These are phyloP conservation scores for Polymixis flavicincta DNA, from an alignment of 2,888 invertebrate species.

Conservation along the genomic window DNA sequence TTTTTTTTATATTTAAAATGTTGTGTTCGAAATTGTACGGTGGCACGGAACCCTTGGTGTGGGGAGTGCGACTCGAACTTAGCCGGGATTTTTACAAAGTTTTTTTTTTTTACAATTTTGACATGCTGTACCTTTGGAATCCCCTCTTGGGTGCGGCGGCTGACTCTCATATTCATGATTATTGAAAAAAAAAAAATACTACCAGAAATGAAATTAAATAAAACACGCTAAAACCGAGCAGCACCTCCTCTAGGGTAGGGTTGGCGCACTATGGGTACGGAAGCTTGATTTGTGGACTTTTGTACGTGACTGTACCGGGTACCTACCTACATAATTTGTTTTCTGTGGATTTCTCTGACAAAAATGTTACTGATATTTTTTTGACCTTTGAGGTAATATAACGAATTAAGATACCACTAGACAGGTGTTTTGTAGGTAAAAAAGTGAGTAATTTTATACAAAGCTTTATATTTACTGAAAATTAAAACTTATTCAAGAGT, in stretches of 20 bases:
- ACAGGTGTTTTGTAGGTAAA: background rate
- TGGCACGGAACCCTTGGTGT: too few relatives aligned
- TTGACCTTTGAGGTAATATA: background rate
- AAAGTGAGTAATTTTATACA: background rate
- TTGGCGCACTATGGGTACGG: background rate
- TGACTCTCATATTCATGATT: background rate
- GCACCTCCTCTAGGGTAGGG: background rate
- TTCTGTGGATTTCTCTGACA: background rate
- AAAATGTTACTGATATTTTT: background rate
- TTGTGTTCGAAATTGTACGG: too few relatives aligned
- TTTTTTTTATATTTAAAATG: too few relatives aligned
- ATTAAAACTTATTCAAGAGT: background rate
- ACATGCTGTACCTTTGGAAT: background rate
- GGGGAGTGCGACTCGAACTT: too few relatives aligned
- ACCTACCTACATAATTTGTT: background rate
- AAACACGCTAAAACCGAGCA: too few relatives aligned
- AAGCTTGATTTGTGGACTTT: background rate
- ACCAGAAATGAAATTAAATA: background rate
- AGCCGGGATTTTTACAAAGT: too few relatives aligned
- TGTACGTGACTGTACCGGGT: background rate
- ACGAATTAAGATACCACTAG: too few relatives aligned
- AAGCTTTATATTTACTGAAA: background rate
- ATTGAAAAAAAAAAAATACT: background rate
- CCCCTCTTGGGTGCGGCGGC: background rate
- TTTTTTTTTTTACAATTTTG: background rate